Evolutionary conservation across 2,888 invertebrate genomes (phyloP).

Genomic region (Caenorhabditis sp.): DNA sequence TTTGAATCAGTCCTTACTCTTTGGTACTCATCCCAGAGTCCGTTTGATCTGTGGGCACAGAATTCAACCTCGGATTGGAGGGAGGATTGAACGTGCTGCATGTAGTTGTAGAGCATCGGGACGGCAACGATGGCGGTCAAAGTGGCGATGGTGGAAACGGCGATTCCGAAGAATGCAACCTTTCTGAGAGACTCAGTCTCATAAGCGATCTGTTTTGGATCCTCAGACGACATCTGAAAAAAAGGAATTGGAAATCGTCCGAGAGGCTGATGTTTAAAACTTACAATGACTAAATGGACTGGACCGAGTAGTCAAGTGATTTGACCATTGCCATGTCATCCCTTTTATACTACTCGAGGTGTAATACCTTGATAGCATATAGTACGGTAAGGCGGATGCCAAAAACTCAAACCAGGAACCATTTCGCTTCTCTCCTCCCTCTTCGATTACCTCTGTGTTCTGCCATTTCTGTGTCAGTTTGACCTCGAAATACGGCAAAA

Average conservation of each 20-base stretch:
- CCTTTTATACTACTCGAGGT: conserved; percentile 61
- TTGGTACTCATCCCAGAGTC: conserved; percentile 76
- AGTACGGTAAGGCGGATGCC: conserved; percentile 57
- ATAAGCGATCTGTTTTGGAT: conserved; percentile 68
- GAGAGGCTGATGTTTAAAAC: conserved; percentile 14
- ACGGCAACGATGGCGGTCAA: conserved; percentile 76
- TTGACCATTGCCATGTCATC: conserved; percentile 38
- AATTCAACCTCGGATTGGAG: conserved; percentile 76
- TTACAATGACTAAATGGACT: conserved; percentile 61
- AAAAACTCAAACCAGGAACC: conserved; percentile 61
- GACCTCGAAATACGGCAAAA: conserved; percentile 55
- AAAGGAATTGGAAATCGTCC: background rate
- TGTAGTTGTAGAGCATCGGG: conserved; percentile 78
- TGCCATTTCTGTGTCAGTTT: conserved; percentile 53
- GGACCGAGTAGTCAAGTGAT: conserved; percentile 69
- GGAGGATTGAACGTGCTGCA: conserved; percentile 77
- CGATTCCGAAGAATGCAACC: conserved; percentile 75
- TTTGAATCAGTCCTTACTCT: conserved; percentile 44
- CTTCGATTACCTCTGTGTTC: conserved; percentile 19
- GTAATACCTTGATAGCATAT: conserved; percentile 63
- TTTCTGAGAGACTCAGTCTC: conserved; percentile 73
- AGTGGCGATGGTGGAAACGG: conserved; percentile 76
- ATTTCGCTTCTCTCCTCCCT: conserved; percentile 54
- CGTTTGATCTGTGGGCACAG: conserved; percentile 75
- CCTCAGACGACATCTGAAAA: conserved; percentile 68